These are phyloP conservation scores for Andricus grossulariae DNA, from an alignment of 1,140 invertebrate species.

Conservation along the genomic window DNA sequence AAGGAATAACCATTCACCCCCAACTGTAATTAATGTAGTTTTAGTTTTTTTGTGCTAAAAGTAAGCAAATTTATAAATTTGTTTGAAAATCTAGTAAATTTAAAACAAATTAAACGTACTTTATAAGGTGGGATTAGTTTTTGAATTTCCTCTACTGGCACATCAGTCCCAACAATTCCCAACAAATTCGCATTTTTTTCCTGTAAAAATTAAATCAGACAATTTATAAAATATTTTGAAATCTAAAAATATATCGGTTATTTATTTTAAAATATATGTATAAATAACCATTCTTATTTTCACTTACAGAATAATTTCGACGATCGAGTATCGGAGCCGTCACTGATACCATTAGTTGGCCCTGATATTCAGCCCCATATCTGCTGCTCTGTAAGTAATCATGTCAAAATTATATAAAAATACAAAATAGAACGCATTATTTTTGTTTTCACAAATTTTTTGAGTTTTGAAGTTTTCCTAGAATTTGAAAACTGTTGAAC, in stretches of 20 bases:
- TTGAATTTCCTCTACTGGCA: conserved; percentile 93
- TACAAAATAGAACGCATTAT: not conserved
- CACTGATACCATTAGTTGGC: conserved; percentile 92
- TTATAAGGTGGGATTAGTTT: conserved; percentile 94
- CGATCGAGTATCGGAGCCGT: conserved; percentile 94
- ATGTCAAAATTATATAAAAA: conserved; percentile 14
- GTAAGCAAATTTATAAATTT: not conserved
- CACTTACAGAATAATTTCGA: conserved; percentile 87
- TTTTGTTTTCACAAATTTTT: no score
- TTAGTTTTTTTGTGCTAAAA: not conserved
- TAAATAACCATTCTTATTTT: not conserved
- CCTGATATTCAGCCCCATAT: conserved; percentile 81
- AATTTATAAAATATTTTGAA: not conserved
- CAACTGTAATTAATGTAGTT: conserved; percentile 80
- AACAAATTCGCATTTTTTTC: conserved; percentile 90
- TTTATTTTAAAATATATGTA: not conserved
- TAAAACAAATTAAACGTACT: conserved; percentile 75
- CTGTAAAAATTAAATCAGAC: conserved; percentile 70
- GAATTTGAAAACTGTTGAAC: no score
- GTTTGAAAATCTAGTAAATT: not conserved
- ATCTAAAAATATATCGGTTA: conserved; percentile 17
- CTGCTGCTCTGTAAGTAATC: conserved; percentile 78
- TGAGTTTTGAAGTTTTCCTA: no score
- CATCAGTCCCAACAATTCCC: conserved; percentile 95
- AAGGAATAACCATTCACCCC: conserved; percentile 98